Percentiles rank a stretch among this genome's conserved stretches.
phyloP scores from a whole-genome alignment of 2,113 vertebrate genomes.

The Pheucticus melanocephalus region DNA sequence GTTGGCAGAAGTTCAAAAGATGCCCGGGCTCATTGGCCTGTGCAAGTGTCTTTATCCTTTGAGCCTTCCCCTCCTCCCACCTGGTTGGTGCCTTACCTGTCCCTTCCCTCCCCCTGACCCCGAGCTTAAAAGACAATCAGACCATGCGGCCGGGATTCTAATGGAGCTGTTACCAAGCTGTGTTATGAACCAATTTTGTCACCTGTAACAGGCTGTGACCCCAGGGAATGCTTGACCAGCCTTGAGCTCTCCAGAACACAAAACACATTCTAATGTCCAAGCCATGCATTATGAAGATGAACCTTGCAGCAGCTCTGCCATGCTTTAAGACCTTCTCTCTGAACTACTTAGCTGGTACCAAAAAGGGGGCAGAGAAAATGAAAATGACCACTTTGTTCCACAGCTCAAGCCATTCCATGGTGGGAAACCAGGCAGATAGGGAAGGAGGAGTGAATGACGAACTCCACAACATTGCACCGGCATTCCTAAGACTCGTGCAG shows the following conservation, averaged over 20 bases:
- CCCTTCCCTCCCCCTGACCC: too few species aligned
- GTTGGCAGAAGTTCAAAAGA: too few species aligned
- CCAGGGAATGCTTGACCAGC: background rate
- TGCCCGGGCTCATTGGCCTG: too few species aligned
- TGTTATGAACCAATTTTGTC: background rate
- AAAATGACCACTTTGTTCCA: background rate
- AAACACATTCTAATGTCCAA: background rate
- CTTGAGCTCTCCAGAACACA: background rate
- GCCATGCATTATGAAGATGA: background rate
- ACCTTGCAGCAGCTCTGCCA: background rate
- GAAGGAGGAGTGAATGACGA: background rate
- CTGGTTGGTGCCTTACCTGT: too few species aligned
- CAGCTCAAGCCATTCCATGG: accelerated
- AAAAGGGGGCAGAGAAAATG: background rate
- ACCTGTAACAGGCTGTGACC: accelerated
- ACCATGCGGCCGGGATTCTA: too few species aligned
- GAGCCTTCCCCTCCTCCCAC: too few species aligned
- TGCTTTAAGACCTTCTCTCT: background rate
- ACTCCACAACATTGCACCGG: accelerated
- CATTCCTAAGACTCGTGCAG: background rate
- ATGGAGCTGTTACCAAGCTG: too few species aligned
- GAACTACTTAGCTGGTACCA: background rate
- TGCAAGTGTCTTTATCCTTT: too few species aligned
- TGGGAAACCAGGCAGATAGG: background rate
- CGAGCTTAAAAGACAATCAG: too few species aligned